Base-by-base conservation (phyloP, 2,797 vertebrate species). In the Spatula versicolor region DNA sequence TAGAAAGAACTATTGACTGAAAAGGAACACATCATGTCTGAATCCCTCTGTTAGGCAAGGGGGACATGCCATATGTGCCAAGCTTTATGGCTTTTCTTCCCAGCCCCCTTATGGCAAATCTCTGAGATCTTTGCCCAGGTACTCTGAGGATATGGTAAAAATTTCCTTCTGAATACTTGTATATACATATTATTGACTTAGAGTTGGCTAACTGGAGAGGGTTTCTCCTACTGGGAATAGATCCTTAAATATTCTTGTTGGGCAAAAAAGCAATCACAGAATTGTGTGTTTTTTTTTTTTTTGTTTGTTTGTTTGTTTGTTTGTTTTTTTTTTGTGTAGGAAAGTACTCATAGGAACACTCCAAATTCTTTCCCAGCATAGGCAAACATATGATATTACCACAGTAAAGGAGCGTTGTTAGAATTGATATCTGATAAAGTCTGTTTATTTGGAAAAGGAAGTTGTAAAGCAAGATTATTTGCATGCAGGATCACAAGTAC, bases 401-500 rank as follows among this genome's bases (percentile, higher is more conserved):
- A 94, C 7, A 45, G 8, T 50, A 55, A 86, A 93, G 15, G 35
- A 75, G 15, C 33, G 2, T 1, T 55, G 83, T 46, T 76, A 94
- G 78, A 83, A 31, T 21, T 33, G 60, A 86, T n/a, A 20, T 74
- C 35, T 67, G 63, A 62, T 83, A 67, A 67, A 59, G 31, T 37
- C 60, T 64, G 17, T 95, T 84, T 90, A 64, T 39, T 69, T 71
- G 67, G 41, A 66, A 92, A 82, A 86, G 37, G 58, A 95, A 91
- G 37, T 76, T 72, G 35, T 91, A 95, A 92, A 12, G 13, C 50
- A 73, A 59, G 71, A n/a, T 23, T 37, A 20, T 46, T 85, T 15
- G 86, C 46, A 50, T 25, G n/a, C 31, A 60, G 63, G 59, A 56
- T 58, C 93, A 56, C 67, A 83, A 43, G 55, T 67, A 59, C 46